Evolutionary conservation across 2,797 vertebrate species (phyloP).

Genomic region (Trachops cirrhosus): DNA sequence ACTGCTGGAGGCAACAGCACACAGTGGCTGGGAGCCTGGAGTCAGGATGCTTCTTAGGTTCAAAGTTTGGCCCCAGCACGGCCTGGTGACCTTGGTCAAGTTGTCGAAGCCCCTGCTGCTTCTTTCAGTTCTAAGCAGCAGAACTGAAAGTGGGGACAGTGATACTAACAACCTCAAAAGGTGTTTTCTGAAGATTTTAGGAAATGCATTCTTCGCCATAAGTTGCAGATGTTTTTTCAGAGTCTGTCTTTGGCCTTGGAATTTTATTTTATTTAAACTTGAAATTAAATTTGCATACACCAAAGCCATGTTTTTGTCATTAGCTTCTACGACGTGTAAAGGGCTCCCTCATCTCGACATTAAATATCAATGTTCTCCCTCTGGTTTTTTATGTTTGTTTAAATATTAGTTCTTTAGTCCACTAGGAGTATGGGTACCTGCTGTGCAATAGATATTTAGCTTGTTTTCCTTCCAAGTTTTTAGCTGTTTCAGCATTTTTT

Average conservation of each 20-base stretch:
- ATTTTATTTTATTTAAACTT: not conserved
- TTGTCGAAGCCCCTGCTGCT: not conserved
- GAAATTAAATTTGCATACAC: not conserved
- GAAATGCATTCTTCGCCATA: not conserved
- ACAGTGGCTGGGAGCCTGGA: not conserved
- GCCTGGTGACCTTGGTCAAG: not conserved
- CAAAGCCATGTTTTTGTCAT: not conserved
- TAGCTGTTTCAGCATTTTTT: not conserved
- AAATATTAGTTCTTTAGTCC: not conserved
- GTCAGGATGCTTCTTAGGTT: no score
- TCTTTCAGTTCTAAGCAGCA: not conserved
- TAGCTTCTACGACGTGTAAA: not conserved
- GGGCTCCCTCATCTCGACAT: not conserved
- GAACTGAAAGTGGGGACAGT: not conserved
- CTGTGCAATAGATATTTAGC: not conserved
- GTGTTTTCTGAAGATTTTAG: not conserved
- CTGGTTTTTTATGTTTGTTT: not conserved
- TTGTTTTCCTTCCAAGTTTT: not conserved
- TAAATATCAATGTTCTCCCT: not conserved
- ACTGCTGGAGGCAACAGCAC: accelerated
- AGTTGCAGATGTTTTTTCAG: not conserved
- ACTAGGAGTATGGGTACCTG: not conserved
- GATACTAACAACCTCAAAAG: not conserved
- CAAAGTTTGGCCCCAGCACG: not conserved
- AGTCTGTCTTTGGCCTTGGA: not conserved